Conservation (phyloP, 2,888 invertebrate species). For the Laspeyria flexula region DNA sequence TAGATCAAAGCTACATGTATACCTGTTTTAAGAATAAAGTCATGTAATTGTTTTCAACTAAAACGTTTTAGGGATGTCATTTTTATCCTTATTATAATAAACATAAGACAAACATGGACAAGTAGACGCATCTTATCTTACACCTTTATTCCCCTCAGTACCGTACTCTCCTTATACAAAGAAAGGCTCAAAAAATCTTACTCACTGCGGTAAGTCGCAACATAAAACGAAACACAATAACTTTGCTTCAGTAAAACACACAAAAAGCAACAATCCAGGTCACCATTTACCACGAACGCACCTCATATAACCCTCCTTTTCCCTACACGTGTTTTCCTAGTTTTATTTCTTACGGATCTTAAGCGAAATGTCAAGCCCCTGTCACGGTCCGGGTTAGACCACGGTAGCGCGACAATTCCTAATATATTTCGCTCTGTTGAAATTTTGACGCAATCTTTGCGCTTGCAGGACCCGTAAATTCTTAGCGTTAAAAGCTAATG, state of each 20-base stretch:
- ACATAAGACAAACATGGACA: no score
- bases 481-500: constrained; percentile 9
- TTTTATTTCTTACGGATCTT: constrained; percentile 44
- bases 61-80: no score
- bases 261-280: constrained; percentile 13
- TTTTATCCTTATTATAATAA: no score
- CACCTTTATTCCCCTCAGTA: no score
- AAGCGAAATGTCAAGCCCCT: constrained; percentile 51
- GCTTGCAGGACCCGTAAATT: constrained; percentile 22
- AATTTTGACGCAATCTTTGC: constrained; percentile 38
- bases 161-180: no score
- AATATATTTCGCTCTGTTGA: constrained; percentile 35
- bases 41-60: no score
- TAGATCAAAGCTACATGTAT: no score
- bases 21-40: no score
- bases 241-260: constrained; percentile 11
- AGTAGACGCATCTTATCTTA: no score
- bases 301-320: constrained; percentile 12
- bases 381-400: constrained; percentile 32
- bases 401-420: constrained; percentile 32
- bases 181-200: constrained; percentile 3
- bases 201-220: not conserved
- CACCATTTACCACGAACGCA: constrained; percentile 12
- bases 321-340: constrained; percentile 37
- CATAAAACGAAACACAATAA: constrained; percentile 12